Percentiles rank a stretch among this genome's conserved stretches.
Conservation (phyloP, 2,113 vertebrate genomes). For the Corythornis vintsioides region DNA sequence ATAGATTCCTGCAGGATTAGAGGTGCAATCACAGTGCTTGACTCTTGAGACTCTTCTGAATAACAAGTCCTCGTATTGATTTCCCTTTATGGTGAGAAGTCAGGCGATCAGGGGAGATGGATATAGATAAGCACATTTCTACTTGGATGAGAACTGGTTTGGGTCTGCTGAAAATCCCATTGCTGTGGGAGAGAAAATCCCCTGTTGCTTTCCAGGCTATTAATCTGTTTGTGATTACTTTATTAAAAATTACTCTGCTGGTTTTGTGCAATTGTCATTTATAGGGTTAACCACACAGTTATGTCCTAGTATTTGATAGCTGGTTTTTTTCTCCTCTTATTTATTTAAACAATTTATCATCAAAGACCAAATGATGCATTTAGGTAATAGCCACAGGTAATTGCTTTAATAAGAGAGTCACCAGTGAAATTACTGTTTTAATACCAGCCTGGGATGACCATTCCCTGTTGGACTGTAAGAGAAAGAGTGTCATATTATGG, state of each 20-base stretch:
- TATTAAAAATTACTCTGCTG: neutral
- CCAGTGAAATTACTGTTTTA: conserved; percentile 18
- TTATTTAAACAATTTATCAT: conserved; percentile 45
- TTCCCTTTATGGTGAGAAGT: conserved; percentile 30
- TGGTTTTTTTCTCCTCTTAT: conserved; percentile 12
- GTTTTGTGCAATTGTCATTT: neutral
- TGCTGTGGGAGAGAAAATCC: conserved; percentile 27
- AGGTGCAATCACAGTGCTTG: conserved; percentile 13
- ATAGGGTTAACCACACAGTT: neutral
- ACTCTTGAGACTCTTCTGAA: conserved; percentile 23
- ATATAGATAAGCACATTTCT: conserved; percentile 22
- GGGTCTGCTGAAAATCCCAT: conserved; percentile 4
- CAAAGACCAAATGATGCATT: conserved; percentile 23
- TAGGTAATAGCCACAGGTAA: conserved; percentile 21
- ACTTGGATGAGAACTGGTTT: neutral
- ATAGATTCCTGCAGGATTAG: conserved; percentile 37
- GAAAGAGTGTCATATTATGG: conserved; percentile 54
- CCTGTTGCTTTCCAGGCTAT: conserved; percentile 1
- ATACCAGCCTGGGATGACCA: conserved; percentile 28
- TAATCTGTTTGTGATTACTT: conserved; percentile 33
- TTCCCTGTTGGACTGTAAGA: conserved; percentile 47
- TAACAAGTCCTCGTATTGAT: conserved; percentile 29
- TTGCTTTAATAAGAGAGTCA: conserved; percentile 33
- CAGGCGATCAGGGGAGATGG: neutral
- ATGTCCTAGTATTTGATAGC: neutral